Conservation (phyloP, 2,888 invertebrate species). For the Drosophila longiperda region DNA sequence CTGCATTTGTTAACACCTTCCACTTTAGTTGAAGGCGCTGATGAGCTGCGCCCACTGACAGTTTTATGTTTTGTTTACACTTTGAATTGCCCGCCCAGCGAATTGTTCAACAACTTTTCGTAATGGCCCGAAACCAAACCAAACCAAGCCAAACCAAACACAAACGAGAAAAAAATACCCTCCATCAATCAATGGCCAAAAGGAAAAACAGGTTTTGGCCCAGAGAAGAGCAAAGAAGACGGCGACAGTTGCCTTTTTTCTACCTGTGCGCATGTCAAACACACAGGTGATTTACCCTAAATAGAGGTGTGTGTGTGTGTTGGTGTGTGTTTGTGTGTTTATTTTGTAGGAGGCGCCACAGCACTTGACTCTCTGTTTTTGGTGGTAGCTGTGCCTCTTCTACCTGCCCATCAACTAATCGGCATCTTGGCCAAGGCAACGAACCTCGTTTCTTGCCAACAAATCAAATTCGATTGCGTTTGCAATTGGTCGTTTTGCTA, state of each 20-base stretch:
- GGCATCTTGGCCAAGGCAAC: slow-evolving; percentile 31
- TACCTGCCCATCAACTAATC: slow-evolving; percentile 37
- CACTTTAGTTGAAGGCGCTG: slow-evolving; percentile 66
- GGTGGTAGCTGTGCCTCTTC: slow-evolving; percentile 43
- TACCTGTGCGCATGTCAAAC: slow-evolving; percentile 53
- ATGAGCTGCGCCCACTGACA: slow-evolving; percentile 82
- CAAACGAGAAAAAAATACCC: slow-evolving; percentile 4
- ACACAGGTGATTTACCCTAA: slow-evolving; percentile 35
- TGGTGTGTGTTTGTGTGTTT: slow-evolving; percentile 1
- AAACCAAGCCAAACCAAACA: not conserved
- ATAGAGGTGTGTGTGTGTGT: not conserved
- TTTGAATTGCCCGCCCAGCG: slow-evolving; percentile 51
- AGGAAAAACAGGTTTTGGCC: slow-evolving; percentile 36
- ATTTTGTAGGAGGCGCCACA: slow-evolving; percentile 62
- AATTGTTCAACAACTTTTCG: slow-evolving; percentile 31
- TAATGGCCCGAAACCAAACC: slow-evolving; percentile 4
- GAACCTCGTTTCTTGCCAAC: slow-evolving; percentile 56
- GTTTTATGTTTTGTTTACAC: slow-evolving; percentile 84
- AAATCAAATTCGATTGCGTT: slow-evolving; percentile 73
- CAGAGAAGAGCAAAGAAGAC: slow-evolving; percentile 39
- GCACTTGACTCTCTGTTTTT: slow-evolving; percentile 49
- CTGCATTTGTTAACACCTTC: slow-evolving; percentile 81
- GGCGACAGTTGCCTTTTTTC: slow-evolving; percentile 37
- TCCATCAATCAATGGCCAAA: slow-evolving; percentile 42
- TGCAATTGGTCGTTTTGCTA: slow-evolving; percentile 57